Base-by-base conservation (phyloP, 2,888 invertebrate genomes). In the Latrodectus hesperus region DNA sequence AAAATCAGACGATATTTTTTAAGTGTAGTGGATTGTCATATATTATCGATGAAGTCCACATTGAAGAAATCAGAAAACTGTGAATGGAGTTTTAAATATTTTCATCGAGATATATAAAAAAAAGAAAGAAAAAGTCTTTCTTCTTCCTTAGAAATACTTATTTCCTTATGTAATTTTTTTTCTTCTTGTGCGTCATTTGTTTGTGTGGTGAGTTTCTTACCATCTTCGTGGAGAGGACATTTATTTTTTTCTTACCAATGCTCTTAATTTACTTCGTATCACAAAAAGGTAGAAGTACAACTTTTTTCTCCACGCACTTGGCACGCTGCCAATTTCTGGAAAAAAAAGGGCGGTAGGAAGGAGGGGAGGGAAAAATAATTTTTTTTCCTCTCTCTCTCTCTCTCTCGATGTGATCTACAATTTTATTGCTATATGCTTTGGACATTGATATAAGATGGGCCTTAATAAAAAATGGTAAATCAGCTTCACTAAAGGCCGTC, bases 241-340 rank as follows among this genome's bases (percentile, higher is more conserved):
- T 60, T 11, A n/a, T 26, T 51, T 75, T 60, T 86, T 75, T 81
- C 81, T 87, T 79, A 81, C 81, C 72, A 52, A 81, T 81, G 73
- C 81, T 74, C 81, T 74, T 81, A 87, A 87, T 87, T 87, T 81
- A 76, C 77, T 81, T 80, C 67, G 55, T 76, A 81, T 87, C 86
- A 81, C 81, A 64, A 81, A 87, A 87, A 87, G 86, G 86, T 87
- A 87, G 86, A 71, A 81, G 86, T 87, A 87, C 77, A 16, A 81
- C 86, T 87, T 87, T 87, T 83, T 85, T 86, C 80, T 38, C 38
- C 76, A 77, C 81, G 81, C 86, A 77, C 76, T 87, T 87, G 86
- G 86, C 86, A 67, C 38, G 26, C 81, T 77, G 86, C 86, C 86
- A 87, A 71, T 60, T 60, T 60, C 14, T n/a, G 38, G 38, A 38